Evolutionary conservation across 2,797 vertebrate species (phyloP).

Genomic region (Aplochiton taeniatus): DNA sequence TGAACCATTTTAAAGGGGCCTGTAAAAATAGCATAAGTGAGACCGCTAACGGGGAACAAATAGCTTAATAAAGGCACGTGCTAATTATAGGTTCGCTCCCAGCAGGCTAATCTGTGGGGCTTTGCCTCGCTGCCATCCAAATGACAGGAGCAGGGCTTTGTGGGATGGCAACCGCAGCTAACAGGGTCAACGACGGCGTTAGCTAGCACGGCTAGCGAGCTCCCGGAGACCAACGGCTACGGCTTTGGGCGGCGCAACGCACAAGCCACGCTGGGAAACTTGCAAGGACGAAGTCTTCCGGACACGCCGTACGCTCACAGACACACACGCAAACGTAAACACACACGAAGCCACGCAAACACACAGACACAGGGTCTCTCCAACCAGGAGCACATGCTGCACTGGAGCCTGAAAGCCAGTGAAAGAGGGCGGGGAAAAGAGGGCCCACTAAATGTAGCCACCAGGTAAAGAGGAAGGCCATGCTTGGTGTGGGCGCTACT

Average conservation of each 20-base stretch:
- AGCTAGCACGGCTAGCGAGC: no score
- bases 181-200: no score
- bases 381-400: constrained; percentile 21
- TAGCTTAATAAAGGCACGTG: constrained; percentile 8
- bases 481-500: no score
- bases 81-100: constrained; percentile 35
- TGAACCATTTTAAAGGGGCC: no score
- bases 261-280: no score
- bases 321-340: not conserved
- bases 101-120: constrained; percentile 14
- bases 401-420: constrained; percentile 1
- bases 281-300: no score
- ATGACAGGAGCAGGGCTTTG: constrained; percentile 2
- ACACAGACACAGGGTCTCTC: not conserved
- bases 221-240: no score
- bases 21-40: not conserved
- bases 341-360: constrained; percentile 1
- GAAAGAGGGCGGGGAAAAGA: not conserved
- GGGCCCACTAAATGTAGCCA: not conserved
- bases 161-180: constrained; percentile 9
- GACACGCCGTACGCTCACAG: not conserved
- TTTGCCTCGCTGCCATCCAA: constrained; percentile 7
- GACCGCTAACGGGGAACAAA: constrained; percentile 5
- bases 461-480: not conserved
- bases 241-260: no score